Percentiles rank a stretch among this genome's conserved stretches.
These are phyloP conservation scores for Micromesistius poutassou DNA, from an alignment of 2,797 vertebrate genomes.

Conservation along the genomic window DNA sequence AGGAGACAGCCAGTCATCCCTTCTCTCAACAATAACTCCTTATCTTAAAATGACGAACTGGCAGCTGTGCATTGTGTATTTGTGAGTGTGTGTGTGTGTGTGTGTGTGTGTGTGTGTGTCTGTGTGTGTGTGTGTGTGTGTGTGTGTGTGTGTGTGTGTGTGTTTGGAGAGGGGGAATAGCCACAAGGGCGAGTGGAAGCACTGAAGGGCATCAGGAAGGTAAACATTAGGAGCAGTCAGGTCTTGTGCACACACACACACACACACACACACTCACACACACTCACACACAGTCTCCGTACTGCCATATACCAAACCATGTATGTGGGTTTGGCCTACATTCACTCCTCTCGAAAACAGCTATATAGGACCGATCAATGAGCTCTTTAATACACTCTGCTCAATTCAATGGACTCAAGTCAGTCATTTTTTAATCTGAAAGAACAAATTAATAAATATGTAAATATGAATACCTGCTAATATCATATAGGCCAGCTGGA, in stretches of 20 bases:
- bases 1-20: slow-evolving; percentile 24
- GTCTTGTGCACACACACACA: not conserved
- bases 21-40: slow-evolving; percentile 48
- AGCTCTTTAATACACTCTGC: too few species aligned
- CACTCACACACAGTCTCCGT: not conserved
- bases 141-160: not conserved
- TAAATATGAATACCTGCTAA: too few species aligned
- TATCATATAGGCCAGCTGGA: too few species aligned
- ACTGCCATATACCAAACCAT: too few species aligned
- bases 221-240: slow-evolving; percentile 14
- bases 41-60: slow-evolving; percentile 59
- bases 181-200: slow-evolving; percentile 39
- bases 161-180: not conserved
- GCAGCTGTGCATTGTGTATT: slow-evolving; percentile 19
- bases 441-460: too few species aligned
- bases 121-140: slow-evolving; percentile 15
- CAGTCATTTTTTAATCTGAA: too few species aligned
- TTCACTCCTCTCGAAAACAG: too few species aligned
- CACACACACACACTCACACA: not conserved
- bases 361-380: too few species aligned
- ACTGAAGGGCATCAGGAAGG: slow-evolving; percentile 39
- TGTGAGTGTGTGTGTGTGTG: slow-evolving; percentile 14
- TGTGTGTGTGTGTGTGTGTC: not conserved
- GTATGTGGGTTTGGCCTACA: too few species aligned
- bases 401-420: too few species aligned